Base-by-base conservation (phyloP, 2,888 invertebrate species). In the Petrophora chlorosata region DNA sequence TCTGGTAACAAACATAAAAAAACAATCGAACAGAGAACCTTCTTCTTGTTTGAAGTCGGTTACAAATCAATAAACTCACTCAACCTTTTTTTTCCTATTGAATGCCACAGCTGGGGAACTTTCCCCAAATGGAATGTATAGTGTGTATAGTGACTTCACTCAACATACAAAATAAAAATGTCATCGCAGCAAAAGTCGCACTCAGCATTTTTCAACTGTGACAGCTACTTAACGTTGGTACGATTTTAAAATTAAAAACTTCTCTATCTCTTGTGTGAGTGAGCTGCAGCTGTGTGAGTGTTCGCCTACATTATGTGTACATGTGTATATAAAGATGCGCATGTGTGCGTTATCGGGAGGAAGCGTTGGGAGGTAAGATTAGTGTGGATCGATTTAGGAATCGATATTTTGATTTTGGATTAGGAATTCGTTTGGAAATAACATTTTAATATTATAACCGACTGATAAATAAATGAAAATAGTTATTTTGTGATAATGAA, bases 171-270 rank as follows among this genome's bases (percentile, higher is more conserved):
- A 23, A 23, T 2, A 7, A n/a, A n/a, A 4, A 10, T n/a, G 10
- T 25, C 1, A 26, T 22, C n/a, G 8, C 14, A 16, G 2, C 7
- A 36, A 7, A 3, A 5, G 33, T 42, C 43, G 38, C 50, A 63
- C 64, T 43, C 56, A 59, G 54, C 47, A 54, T 53, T 58, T 59
- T 53, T 39, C 32, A 52, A 58, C 54, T 63, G 59, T 52, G 55
- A 38, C 40, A 51, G 62, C 73, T 72, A 70, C 73, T 76, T 78
- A 75, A 49, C 59, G 60, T 65, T 67, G 56, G 67, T 77, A 80
- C 73, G 74, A 79, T 83, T 85, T 84, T 82, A 82, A 85, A 85
- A 84, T 85, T 85, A 85, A 85, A 85, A 85, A 78, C 73, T 73
- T 64, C 33, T 1, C 5, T 25, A n/a, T 42, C 0, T 3, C 9